These are phyloP conservation scores for Dinoponera quadriceps DNA, from an alignment of 1,140 invertebrate species.

Conservation along the genomic window DNA sequence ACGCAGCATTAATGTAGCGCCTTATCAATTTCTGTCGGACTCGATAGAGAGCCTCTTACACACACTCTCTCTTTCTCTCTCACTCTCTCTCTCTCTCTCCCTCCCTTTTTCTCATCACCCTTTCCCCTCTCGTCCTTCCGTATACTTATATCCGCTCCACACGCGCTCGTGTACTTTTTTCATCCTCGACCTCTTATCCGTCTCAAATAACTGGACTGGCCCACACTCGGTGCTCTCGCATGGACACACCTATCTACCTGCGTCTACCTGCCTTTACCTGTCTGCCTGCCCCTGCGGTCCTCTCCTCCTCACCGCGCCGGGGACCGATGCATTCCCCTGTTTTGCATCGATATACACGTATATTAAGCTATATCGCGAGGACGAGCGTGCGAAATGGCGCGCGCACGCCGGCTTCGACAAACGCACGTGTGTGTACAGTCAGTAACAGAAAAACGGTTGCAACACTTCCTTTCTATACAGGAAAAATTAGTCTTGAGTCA, in stretches of 20 bases:
- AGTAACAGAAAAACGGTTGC: not conserved
- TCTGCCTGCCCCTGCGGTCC: constrained; percentile 20
- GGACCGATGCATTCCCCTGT: constrained; percentile 44
- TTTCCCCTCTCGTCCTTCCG: constrained; percentile 40
- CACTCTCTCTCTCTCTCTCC: not conserved
- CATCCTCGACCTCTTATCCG: constrained; percentile 63
- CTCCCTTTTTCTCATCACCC: not conserved
- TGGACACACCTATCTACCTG: constrained; percentile 70
- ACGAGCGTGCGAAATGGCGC: constrained; percentile 50
- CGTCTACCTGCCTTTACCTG: constrained; percentile 58
- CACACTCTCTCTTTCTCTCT: constrained; percentile 11
- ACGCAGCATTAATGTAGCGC: constrained; percentile 65
- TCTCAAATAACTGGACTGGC: constrained; percentile 77
- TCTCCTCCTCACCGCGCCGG: not conserved
- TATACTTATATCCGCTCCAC: constrained; percentile 38
- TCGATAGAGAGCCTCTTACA: constrained; percentile 42
- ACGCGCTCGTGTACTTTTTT: constrained; percentile 5
- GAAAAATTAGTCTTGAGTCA: too few relatives aligned
- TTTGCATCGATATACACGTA: constrained; percentile 45
- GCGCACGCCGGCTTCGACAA: constrained; percentile 4
- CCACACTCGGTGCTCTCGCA: constrained; percentile 71
- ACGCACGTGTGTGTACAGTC: not conserved
- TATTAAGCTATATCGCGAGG: constrained; percentile 52
- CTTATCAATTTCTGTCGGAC: constrained; percentile 74
- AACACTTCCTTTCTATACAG: too few relatives aligned